Evolutionary conservation across 2,113 vertebrate species (phyloP).

Genomic region (Astatotilapia flaviijosephi): DNA sequence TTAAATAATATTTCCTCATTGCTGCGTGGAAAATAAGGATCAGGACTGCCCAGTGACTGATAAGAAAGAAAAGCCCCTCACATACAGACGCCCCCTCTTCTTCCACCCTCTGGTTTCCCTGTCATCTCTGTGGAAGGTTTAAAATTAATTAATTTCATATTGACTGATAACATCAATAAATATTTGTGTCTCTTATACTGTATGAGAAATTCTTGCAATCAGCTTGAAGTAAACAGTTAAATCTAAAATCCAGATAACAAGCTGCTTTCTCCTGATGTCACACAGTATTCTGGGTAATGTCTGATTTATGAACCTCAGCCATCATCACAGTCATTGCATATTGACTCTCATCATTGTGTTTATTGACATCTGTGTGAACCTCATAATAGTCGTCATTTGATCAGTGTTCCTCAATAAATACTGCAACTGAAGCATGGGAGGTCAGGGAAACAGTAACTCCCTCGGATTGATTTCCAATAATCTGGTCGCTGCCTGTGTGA

Average conservation of each 20-base stretch:
- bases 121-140: neutral
- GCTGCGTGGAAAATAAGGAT: constrained; percentile 56
- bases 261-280: neutral
- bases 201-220: neutral
- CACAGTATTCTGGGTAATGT: neutral
- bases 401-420: constrained; percentile 44
- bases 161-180: constrained; percentile 11
- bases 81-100: neutral
- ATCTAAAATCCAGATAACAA: neutral
- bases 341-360: neutral
- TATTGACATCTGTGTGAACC: constrained; percentile 49
- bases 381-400: constrained; percentile 31
- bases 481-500: constrained; percentile 45
- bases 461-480: constrained; percentile 63
- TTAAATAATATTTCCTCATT: constrained; percentile 22
- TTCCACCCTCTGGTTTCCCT: neutral
- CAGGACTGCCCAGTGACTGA: constrained; percentile 58
- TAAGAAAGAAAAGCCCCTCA: constrained; percentile 47
- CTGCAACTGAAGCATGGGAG: constrained; percentile 45
- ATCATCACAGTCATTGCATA: neutral
- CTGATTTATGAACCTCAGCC: constrained; percentile 11
- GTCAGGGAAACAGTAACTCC: constrained; percentile 55
- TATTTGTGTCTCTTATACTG: neutral
- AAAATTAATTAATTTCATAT: constrained; percentile 19
- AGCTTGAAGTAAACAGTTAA: neutral